Evolutionary conservation across 2,113 vertebrate species (phyloP).

Genomic region (Puma concolor): DNA sequence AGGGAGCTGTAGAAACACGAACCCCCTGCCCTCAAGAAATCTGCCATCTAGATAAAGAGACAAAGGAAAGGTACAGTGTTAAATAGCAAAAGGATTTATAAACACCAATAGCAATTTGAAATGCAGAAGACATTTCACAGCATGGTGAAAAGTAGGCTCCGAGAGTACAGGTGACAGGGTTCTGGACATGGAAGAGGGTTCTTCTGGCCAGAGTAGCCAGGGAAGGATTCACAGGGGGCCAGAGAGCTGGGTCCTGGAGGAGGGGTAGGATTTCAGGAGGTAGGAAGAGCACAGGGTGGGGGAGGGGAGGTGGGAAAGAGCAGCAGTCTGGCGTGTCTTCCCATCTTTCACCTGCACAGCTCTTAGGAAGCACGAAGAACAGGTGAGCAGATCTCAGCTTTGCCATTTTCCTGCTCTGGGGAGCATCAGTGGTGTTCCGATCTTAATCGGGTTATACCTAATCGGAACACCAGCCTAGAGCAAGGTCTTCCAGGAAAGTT

Average conservation of each 20-base stretch:
- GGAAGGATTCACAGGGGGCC: neutral
- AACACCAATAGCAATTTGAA: neutral
- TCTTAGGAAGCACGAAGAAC: neutral
- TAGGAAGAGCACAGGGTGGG: rapidly evolving
- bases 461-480: neutral
- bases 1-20: neutral
- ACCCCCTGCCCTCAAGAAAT: neutral
- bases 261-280: neutral
- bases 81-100: neutral
- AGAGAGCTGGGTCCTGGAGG: neutral
- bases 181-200: neutral
- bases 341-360: neutral
- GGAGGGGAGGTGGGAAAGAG: neutral
- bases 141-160: neutral
- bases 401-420: neutral
- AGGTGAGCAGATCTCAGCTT: neutral
- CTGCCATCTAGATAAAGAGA: neutral
- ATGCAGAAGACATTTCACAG: neutral
- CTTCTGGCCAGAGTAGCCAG: neutral
- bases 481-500: neutral
- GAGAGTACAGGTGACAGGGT: neutral
- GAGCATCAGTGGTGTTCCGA: neutral
- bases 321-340: neutral
- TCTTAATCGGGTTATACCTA: neutral
- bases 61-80: neutral